These are phyloP conservation scores for Bos indicus DNA, from an alignment of 2,113 vertebrate species.

Conservation along the genomic window DNA sequence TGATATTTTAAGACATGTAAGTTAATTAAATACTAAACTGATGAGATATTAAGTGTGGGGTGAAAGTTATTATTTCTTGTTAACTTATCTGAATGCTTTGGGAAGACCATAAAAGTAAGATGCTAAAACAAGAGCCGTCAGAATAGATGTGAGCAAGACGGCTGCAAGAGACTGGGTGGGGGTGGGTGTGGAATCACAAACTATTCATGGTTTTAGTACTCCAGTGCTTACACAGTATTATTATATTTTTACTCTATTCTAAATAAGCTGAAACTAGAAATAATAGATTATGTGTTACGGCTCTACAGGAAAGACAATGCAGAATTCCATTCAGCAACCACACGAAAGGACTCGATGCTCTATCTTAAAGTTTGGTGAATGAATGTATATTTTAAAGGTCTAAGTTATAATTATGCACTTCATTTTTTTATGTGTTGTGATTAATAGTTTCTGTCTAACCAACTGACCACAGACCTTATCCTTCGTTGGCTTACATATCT, in stretches of 20 bases:
- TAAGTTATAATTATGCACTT: neutral
- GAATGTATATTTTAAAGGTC: neutral
- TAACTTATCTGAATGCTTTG: neutral
- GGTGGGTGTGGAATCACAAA: neutral
- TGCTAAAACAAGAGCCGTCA: neutral
- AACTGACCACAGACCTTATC: neutral
- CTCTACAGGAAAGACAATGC: neutral
- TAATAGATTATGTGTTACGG: neutral
- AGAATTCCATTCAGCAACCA: neutral
- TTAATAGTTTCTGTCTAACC: neutral
- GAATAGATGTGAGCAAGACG: neutral
- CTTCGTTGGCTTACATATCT: neutral
- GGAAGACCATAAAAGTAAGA: neutral
- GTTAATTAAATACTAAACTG: neutral
- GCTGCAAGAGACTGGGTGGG: neutral
- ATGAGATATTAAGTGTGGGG: neutral
- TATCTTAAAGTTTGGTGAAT: neutral
- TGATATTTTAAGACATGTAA: constrained; percentile 9
- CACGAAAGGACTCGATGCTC: neutral
- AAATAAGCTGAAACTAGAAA: neutral
- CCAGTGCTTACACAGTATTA: neutral
- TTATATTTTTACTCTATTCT: neutral
- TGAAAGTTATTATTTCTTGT: neutral
- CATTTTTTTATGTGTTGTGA: neutral
- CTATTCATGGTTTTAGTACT: neutral